Percentiles rank a stretch among this genome's conserved stretches.
Evolutionary conservation across 2,888 invertebrate genomes (phyloP).

Genomic region (Netelia inedita): DNA sequence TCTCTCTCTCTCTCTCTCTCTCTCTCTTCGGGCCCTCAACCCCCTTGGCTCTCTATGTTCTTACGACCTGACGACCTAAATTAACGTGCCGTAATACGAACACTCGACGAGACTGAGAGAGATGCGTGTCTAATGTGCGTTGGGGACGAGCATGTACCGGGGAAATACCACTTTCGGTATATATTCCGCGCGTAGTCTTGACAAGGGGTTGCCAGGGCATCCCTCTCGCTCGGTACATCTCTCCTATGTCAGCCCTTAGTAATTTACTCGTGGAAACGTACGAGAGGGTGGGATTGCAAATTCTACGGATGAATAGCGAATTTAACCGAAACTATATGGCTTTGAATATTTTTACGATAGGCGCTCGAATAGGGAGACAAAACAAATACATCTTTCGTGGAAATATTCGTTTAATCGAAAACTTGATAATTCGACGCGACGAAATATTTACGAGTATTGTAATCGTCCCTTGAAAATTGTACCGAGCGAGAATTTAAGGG

Average conservation of each 20-base stretch:
- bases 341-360: neutral
- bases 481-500: too few relatives aligned
- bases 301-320: conserved; percentile 29
- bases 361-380: too few relatives aligned
- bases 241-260: neutral
- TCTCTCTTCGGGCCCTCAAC: neutral
- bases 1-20: conserved; percentile 28
- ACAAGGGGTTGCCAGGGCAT: conserved; percentile 20
- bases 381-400: too few relatives aligned
- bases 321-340: conserved; percentile 15
- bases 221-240: neutral
- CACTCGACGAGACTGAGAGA: conserved; percentile 43
- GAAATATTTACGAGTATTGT: too few relatives aligned
- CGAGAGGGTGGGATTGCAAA: conserved; percentile 6
- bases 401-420: too few relatives aligned
- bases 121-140: conserved; percentile 60
- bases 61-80: conserved; percentile 62
- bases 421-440: too few relatives aligned
- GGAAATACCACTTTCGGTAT: conserved; percentile 17
- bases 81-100: conserved; percentile 60
- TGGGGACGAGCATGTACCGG: conserved; percentile 13
- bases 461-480: too few relatives aligned
- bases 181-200: neutral
- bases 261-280: conserved; percentile 35
- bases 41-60: conserved; percentile 38